These are phyloP conservation scores for Antedon mediterranea DNA, from an alignment of 53 echinoderm and acorn worm genomes.

Conservation along the genomic window DNA sequence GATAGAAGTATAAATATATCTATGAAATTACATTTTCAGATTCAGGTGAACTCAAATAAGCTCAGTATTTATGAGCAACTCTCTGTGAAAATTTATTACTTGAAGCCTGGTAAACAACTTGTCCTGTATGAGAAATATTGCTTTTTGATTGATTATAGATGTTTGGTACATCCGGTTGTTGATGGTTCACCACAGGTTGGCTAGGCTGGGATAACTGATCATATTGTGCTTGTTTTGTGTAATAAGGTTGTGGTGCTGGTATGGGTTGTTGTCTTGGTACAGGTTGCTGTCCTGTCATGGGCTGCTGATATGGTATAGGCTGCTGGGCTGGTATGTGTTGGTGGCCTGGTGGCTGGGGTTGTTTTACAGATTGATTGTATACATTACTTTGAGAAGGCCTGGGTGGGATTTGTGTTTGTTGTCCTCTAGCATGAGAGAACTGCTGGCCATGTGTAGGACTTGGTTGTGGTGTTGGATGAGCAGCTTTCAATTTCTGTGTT, in stretches of 20 bases:
- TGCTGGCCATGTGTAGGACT: slow-evolving; percentile 4
- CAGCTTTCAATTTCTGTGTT: slow-evolving; percentile 1
- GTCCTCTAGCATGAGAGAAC: background rate
- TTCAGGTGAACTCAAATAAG: too few relatives aligned
- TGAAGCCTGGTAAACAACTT: background rate
- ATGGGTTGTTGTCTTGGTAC: too few relatives aligned
- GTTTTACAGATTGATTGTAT: background rate
- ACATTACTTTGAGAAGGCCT: background rate
- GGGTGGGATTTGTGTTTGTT: background rate
- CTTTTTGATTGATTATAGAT: background rate
- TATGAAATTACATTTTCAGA: too few relatives aligned
- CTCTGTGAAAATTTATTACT: background rate
- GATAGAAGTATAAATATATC: too few relatives aligned
- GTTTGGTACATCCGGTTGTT: background rate
- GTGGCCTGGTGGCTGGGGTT: background rate
- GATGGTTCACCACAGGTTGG: background rate
- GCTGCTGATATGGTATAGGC: too few relatives aligned
- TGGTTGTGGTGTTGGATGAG: background rate
- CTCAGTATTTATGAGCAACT: background rate
- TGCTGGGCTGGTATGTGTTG: too few relatives aligned
- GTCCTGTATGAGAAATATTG: background rate
- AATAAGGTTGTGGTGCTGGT: background rate
- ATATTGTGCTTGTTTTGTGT: background rate
- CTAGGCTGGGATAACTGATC: background rate
- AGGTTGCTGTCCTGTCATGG: too few relatives aligned